Base-by-base conservation (phyloP, 2,797 vertebrate species). In the Dromococcyx pavoninus region DNA sequence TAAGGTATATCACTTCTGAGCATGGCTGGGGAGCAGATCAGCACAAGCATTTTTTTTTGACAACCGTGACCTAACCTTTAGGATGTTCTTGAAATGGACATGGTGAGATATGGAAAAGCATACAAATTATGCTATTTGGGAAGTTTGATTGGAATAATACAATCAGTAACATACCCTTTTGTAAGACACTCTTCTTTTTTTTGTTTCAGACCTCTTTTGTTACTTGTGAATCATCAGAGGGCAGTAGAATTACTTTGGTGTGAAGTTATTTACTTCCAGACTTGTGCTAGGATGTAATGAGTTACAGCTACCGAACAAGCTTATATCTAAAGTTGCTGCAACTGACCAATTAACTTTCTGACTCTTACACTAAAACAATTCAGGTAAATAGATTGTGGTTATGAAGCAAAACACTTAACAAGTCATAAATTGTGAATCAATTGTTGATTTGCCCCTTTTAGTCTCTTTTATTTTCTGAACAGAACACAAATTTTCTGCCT, bases 281-380 rank as follows among this genome's bases (percentile, higher is more conserved):
- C 8, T 88, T 95, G 67, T 97, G 78, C 84, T 96, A 93, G 93
- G 91, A 86, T 94, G 28, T 33, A 94, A 77, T 93, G 66, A 94
- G 75, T 94, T 95, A 94, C 57, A 94, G 94, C 93, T 96, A 88
- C 91, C 88, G 61, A 84, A 81, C 64, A 91, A 94, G 83, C 92
- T 96, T 97, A 97, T 97, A 96, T 97, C 73, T 96, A 89, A 91
- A 74, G 74, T 67, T 96, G 88, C 91, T 96, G 89, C 60, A 93
- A 94, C 37, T 11, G 46, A 96, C 88, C 97, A 97, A 97, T 97
- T 97, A 97, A 95, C 97, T 93, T 97, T 89, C 66, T 89, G 91
- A 94, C 96, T 95, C 94, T 81, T 77, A 95, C 32, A 74, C 81
- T 94, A 81, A 96, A 86, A 67, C 53, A 93, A 75, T 67, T 72